These are phyloP conservation scores for Charadrius vociferus DNA, from an alignment of 2,113 vertebrate species.

Conservation along the genomic window DNA sequence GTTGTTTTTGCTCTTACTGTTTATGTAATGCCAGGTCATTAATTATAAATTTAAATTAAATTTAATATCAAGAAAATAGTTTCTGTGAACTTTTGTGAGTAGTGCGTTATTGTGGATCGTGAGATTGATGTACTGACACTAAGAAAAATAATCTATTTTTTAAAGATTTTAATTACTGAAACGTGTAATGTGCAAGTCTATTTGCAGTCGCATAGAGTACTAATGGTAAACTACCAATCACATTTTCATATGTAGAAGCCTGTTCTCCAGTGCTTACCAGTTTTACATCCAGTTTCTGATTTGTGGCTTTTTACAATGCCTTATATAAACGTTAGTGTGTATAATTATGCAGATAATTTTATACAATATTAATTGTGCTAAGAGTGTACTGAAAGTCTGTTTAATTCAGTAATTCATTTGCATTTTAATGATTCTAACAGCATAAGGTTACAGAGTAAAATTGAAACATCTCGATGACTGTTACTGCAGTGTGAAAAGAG, in stretches of 20 bases:
- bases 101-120: background rate
- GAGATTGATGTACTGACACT: background rate
- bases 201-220: background rate
- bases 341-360: constrained; percentile 78
- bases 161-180: constrained; percentile 42
- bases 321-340: constrained; percentile 72
- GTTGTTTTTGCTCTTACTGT: background rate
- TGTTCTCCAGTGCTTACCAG: constrained; percentile 33
- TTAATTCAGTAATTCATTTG: constrained; percentile 79
- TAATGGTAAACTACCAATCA: constrained; percentile 37
- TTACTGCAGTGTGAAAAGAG: constrained; percentile 37
- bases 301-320: constrained; percentile 67
- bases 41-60: constrained; percentile 28
- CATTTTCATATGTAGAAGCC: constrained; percentile 45
- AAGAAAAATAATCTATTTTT: constrained; percentile 27
- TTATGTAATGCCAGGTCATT: background rate
- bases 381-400: constrained; percentile 68
- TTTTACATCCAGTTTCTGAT: constrained; percentile 62
- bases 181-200: background rate
- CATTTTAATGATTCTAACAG: constrained; percentile 77
- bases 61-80: constrained; percentile 54
- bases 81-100: constrained; percentile 10
- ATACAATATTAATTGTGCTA: constrained; percentile 79
- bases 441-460: constrained; percentile 68
- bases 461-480: constrained; percentile 69